Evolutionary conservation across 1,140 invertebrate species (phyloP), one percentile per base, ranked within the genome.

Genomic region (Papilio dardanus): DNA sequence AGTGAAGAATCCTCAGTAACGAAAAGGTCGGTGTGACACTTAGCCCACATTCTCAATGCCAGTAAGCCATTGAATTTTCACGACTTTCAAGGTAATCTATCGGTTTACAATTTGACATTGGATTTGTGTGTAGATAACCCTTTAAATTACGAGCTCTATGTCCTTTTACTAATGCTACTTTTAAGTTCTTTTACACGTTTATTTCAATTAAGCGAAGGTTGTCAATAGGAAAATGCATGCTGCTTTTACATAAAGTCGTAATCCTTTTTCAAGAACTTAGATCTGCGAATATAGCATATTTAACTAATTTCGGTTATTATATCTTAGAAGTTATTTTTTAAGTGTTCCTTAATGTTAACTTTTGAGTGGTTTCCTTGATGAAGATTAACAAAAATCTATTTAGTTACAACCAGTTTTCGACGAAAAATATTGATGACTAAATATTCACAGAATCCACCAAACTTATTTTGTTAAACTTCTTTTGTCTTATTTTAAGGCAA

Each of bases 11-110:
- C 37, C 10, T 68, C 16, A 68, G 67, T 37, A 68, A 68, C 35
- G 10, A 40, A 24, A 71, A 71, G 40, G 68, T 46, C 28, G 28
- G 68, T 21, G 10, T 28, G 14, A 50, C 40, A 71, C 28, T 71
- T 71, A 71, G 28, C 68, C 40, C 24, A 71, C 12, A 46, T 71
- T 71, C 21, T 71, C 40, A 50, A 46, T 71, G 40, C 21, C 28
- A 71, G 40, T 46, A 16, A 71, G 40, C 24, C 68, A 71, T 71
- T 71, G 68, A 46, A 42, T 71, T 71, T 71, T n/a, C 40, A 50
- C 40, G 40, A 71, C 40, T 46, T 50, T 71, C 40, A 40, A 71
- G 68, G 37, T 71, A 71, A 50, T 50, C 54, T 62, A 62, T 62
- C 40, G 16, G 8, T 46, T 50, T 24, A 71, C 40, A 16, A 71